These are phyloP conservation scores for Trochalopteron elliotii DNA, from an alignment of 2,113 vertebrate genomes.

Conservation along the genomic window DNA sequence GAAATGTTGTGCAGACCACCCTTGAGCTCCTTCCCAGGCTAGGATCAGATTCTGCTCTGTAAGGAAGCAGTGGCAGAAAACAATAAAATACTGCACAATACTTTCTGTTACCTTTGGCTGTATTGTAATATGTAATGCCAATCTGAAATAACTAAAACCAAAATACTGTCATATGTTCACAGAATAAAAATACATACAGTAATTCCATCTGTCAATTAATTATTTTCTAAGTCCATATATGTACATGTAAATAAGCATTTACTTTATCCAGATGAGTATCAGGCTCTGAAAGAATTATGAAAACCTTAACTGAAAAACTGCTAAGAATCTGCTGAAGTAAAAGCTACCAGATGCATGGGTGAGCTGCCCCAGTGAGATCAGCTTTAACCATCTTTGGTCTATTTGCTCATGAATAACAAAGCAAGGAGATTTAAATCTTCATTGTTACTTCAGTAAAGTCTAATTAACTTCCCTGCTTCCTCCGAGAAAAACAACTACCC, in stretches of 20 bases:
- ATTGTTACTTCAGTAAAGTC: slow-evolving; percentile 16
- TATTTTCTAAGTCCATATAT: background rate
- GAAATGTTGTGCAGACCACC: background rate
- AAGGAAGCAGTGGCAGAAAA: background rate
- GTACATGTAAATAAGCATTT: background rate
- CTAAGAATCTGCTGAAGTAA: background rate
- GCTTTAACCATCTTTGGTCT: background rate
- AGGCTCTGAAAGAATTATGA: background rate
- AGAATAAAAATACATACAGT: background rate
- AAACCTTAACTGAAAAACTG: background rate
- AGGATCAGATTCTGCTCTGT: background rate
- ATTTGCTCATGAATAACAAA: slow-evolving; percentile 26
- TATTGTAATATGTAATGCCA: background rate
- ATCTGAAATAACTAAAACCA: background rate
- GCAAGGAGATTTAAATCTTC: slow-evolving; percentile 27
- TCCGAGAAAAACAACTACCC: background rate
- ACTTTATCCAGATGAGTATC: background rate
- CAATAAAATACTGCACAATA: background rate
- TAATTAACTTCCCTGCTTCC: slow-evolving; percentile 47
- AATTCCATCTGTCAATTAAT: background rate
- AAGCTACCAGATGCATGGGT: background rate
- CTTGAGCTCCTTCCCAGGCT: background rate
- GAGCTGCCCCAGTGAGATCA: background rate
- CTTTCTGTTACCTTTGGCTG: background rate
- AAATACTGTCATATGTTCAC: background rate